Evolutionary conservation across 2,888 invertebrate genomes (phyloP).

Genomic region (Lepidochitona cinerea): DNA sequence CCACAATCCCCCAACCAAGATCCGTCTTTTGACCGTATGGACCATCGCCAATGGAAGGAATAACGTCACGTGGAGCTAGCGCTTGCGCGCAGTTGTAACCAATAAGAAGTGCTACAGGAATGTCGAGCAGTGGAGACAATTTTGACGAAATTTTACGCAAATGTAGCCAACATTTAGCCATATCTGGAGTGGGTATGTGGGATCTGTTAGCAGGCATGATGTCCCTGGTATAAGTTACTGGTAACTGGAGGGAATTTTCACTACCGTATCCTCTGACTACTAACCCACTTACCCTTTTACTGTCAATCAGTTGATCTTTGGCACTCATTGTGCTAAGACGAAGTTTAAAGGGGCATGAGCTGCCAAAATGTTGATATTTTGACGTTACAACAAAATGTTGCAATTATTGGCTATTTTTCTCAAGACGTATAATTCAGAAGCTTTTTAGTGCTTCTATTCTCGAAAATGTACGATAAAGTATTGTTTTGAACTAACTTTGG

Average conservation of each 20-base stretch:
- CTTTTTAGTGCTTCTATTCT: too few species aligned
- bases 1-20: conserved; percentile 35
- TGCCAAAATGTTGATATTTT: too few species aligned
- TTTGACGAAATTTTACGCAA: conserved; percentile 23
- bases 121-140: conserved; percentile 18
- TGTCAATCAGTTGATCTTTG: not conserved
- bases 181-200: conserved; percentile 34
- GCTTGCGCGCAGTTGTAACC: conserved; percentile 39
- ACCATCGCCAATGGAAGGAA: too few species aligned
- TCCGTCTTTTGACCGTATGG: too few species aligned
- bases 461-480: too few species aligned
- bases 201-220: conserved; percentile 31
- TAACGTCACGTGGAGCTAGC: too few species aligned
- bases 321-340: conserved; percentile 31
- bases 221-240: conserved; percentile 26
- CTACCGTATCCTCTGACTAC: conserved; percentile 22
- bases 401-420: too few species aligned
- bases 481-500: too few species aligned
- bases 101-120: conserved; percentile 33
- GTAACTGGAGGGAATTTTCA: conserved; percentile 20
- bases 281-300: conserved; percentile 19
- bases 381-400: too few species aligned
- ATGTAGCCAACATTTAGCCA: too few species aligned
- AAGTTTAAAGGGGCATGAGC: too few species aligned
- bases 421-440: too few species aligned